These are phyloP conservation scores for Zaprionus africanus DNA, from an alignment of 1,140 invertebrate genomes.

Conservation along the genomic window DNA sequence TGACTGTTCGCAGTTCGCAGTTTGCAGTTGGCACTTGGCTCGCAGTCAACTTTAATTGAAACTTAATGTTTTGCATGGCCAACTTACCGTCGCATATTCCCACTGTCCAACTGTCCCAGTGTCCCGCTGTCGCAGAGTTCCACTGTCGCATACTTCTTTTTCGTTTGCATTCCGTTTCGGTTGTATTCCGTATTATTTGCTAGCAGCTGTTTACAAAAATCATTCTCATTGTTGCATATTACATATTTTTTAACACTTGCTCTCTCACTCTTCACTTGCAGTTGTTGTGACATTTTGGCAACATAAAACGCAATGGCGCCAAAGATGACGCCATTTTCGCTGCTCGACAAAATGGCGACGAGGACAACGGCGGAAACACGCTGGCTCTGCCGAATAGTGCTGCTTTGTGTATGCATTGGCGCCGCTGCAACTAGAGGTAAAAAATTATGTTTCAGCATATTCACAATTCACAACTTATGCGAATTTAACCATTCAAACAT, in stretches of 20 bases:
- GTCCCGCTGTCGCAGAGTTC: background rate
- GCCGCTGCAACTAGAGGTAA: constrained; percentile 72
- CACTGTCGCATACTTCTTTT: background rate
- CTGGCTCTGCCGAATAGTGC: constrained; percentile 59
- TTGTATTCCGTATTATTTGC: background rate
- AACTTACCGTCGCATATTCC: background rate
- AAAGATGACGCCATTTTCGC: constrained; percentile 77
- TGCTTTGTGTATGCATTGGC: constrained; percentile 70
- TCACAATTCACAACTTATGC: constrained; percentile 12
- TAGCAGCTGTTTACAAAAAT: constrained; percentile 34
- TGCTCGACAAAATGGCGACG: constrained; percentile 77
- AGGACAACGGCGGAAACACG: constrained; percentile 47
- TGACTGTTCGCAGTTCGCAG: constrained; percentile 5
- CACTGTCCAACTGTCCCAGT: background rate
- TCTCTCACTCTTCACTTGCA: constrained; percentile 51
- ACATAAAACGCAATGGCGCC: constrained; percentile 76
- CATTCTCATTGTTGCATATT: constrained; percentile 39
- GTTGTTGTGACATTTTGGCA: constrained; percentile 81
- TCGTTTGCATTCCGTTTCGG: background rate
- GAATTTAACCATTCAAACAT: background rate
- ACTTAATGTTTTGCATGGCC: constrained; percentile 66
- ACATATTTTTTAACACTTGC: constrained; percentile 64
- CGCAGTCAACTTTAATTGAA: constrained; percentile 61
- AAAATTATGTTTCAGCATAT: constrained; percentile 45
- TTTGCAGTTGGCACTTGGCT: constrained; percentile 13